Evolutionary conservation across 2,797 vertebrate genomes (phyloP).

Genomic region (Leptodactylus fallax): DNA sequence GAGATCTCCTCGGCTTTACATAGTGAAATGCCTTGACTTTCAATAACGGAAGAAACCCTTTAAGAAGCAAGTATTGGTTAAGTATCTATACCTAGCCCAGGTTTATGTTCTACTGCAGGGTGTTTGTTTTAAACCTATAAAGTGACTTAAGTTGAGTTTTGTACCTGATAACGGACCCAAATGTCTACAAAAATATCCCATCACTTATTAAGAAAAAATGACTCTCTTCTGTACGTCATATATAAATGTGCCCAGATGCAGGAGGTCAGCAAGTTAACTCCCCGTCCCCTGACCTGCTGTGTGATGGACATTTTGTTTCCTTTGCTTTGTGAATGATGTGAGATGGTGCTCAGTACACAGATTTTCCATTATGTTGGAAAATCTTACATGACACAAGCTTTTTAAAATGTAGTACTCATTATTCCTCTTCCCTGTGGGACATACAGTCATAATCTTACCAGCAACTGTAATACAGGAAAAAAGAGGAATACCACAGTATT

Average conservation of each 20-base stretch:
- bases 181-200: not conserved
- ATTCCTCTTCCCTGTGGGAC: not conserved
- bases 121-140: too few species aligned
- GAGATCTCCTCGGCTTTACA: not conserved
- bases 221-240: not conserved
- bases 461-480: not conserved
- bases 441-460: not conserved
- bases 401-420: not conserved
- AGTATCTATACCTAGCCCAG: not conserved
- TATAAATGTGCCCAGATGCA: not conserved
- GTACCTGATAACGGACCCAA: not conserved
- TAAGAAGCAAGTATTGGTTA: not conserved
- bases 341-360: not conserved
- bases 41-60: not conserved
- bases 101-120: not conserved
- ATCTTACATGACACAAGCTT: not conserved
- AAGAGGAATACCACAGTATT: not conserved
- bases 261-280: not conserved
- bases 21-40: not conserved
- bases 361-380: not conserved
- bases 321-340: not conserved
- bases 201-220: not conserved
- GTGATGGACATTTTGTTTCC: not conserved
- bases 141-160: not conserved
- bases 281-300: not conserved